phyloP scores from a whole-genome alignment of 2,797 vertebrate species.

The Choloepus didactylus region DNA sequence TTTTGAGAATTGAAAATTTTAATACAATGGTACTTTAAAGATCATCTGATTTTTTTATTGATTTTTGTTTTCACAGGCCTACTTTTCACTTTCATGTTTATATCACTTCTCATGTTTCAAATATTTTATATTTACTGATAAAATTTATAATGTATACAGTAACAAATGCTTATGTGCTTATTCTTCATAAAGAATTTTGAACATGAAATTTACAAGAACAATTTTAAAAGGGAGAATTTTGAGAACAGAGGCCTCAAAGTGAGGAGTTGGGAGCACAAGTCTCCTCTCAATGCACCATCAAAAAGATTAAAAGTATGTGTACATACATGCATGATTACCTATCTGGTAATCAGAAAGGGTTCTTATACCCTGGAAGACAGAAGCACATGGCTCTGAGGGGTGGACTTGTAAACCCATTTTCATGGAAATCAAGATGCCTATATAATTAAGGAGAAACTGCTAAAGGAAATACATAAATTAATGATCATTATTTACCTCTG shows the following conservation, averaged over 20 bases:
- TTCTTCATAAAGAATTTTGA: slow-evolving; percentile 4
- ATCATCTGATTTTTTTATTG: neutral
- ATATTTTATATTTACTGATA: slow-evolving; percentile 33
- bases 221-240: neutral
- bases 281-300: neutral
- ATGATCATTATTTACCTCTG: neutral
- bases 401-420: neutral
- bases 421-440: neutral
- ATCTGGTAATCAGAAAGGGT: neutral
- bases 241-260: neutral
- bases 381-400: neutral
- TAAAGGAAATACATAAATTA: neutral
- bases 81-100: neutral
- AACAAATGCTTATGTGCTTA: neutral
- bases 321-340: neutral
- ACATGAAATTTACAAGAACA: neutral
- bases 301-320: neutral
- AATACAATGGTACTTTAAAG: neutral
- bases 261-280: neutral
- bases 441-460: neutral
- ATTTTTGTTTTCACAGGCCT: neutral
- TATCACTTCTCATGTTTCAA: neutral
- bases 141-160: neutral
- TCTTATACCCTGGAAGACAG: neutral
- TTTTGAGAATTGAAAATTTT: neutral